These are phyloP conservation scores for Cairina moschata DNA, from an alignment of 2,113 vertebrate species.

Conservation along the genomic window DNA sequence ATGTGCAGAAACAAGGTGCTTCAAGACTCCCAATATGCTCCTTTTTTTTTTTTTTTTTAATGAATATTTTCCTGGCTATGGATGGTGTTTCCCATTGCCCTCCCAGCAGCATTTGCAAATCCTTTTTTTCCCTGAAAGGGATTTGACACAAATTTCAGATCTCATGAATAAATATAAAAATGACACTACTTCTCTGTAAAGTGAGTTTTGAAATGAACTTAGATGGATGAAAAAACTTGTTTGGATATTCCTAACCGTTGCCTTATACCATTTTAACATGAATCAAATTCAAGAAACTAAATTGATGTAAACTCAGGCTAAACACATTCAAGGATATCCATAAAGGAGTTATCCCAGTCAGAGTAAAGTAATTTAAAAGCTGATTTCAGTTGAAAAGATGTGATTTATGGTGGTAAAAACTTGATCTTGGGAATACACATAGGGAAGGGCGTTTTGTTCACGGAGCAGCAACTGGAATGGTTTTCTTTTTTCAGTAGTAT, in stretches of 20 bases:
- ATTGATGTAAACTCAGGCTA: neutral
- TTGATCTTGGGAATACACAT: neutral
- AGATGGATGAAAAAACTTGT: neutral
- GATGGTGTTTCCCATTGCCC: neutral
- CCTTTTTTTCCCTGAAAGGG: neutral
- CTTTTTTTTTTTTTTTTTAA: neutral
- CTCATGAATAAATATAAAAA: neutral
- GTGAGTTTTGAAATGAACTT: neutral
- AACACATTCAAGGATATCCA: neutral
- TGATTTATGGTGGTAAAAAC: neutral
- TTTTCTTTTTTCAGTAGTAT: neutral
- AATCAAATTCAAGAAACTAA: constrained; percentile 7
- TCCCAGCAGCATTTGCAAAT: neutral
- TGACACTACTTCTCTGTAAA: neutral
- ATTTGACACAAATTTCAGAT: neutral
- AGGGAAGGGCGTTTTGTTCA: neutral
- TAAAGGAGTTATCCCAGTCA: neutral
- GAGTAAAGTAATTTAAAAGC: constrained; percentile 18
- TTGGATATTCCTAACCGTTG: neutral
- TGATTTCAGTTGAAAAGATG: neutral
- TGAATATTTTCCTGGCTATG: neutral
- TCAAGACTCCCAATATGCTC: neutral
- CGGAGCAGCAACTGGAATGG: neutral
- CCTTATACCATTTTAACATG: neutral
- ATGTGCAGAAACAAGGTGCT: neutral